Base-by-base conservation (phyloP, 2,888 invertebrate genomes). In the Muschampia plurimacula region DNA sequence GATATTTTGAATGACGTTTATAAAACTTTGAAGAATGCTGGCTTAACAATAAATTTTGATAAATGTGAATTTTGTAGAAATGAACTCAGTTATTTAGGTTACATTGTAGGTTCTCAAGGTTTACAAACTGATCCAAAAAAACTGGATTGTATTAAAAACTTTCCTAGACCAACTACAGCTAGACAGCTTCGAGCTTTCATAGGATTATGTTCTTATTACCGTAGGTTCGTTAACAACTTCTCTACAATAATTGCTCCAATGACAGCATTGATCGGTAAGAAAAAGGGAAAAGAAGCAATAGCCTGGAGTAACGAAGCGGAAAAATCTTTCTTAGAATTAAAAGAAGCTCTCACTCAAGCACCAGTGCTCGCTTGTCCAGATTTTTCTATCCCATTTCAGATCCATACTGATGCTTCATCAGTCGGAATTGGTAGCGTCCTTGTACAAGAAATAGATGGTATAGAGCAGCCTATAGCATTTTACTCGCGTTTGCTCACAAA, bases 21-120 rank as follows among this genome's bases (percentile, higher is more conserved):
- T 15, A 15, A 52, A 52, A 52, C 52, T 52, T 52, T 52, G 52
- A 52, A 52, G n/a, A 52, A 15, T 2, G 32, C 28, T 10, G 59
- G 52, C 52, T 52, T 52, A 52, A 52, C 52, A 52, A 52, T 52
- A 52, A 52, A 52, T 15, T 52, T 52, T 52, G 15, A 52, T 52
- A 52, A 52, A 52, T 52, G 52, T n/a, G 52, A 52, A 52, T 52
- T 52, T 52, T 52, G 52, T 52, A 52, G 52, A 52, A 52, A 52
- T 8, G 55, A 55, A 22, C 55, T 55, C 9, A 55, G 22, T 55
- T 55, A 55, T 10, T 22, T 55, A 22, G 55, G 55, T 22, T 22
- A 55, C 9, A 55, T 55, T 55, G 22, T 55, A 22, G 55, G 55
- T 55, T 55, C 52, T 22, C 52, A 55, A 22, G 52, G 22, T 22